A percentile compares a stretch with the other conserved stretches of the same genome.
Conservation (phyloP, 2,888 invertebrate species). For the Molorchus minor region DNA sequence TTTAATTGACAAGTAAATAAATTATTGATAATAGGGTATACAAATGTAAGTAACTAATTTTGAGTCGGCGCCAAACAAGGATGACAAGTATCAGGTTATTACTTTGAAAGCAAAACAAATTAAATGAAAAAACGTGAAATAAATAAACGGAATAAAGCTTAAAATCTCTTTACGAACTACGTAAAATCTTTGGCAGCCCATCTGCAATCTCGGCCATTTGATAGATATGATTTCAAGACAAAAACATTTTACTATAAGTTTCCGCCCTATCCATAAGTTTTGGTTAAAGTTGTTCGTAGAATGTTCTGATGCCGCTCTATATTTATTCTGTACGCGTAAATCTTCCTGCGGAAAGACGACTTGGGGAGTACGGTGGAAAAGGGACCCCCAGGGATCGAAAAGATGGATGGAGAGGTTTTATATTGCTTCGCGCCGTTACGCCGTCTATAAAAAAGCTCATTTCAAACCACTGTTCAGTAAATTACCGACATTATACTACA, state of each 20-base stretch:
- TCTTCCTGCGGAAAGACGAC: constrained; percentile 55
- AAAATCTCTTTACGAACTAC: constrained; percentile 3
- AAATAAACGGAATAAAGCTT: not conserved
- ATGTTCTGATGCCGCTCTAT: constrained; percentile 43
- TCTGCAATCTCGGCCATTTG: constrained; percentile 48
- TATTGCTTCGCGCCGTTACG: constrained; percentile 50
- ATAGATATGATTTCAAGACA: constrained; percentile 60
- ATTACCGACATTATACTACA: constrained; percentile 54
- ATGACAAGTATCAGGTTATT: no score
- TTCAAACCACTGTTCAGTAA: constrained; percentile 51
- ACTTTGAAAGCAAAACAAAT: no score
- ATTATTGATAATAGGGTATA: no score
- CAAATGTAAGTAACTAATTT: no score
- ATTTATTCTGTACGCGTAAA: constrained; percentile 56
- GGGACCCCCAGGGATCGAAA: constrained; percentile 48
- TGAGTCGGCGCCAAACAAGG: no score
- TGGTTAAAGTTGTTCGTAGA: no score
- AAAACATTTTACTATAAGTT: constrained; percentile 60
- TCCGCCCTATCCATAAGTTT: constrained; percentile 37
- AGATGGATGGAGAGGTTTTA: constrained; percentile 54
- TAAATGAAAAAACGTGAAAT: no score
- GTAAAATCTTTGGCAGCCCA: constrained; percentile 18
- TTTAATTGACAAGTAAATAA: no score
- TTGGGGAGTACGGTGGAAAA: constrained; percentile 36
- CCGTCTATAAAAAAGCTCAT: constrained; percentile 50